phyloP scores from a whole-genome alignment of 2,113 vertebrate species.

The Phaetusa simplex region DNA sequence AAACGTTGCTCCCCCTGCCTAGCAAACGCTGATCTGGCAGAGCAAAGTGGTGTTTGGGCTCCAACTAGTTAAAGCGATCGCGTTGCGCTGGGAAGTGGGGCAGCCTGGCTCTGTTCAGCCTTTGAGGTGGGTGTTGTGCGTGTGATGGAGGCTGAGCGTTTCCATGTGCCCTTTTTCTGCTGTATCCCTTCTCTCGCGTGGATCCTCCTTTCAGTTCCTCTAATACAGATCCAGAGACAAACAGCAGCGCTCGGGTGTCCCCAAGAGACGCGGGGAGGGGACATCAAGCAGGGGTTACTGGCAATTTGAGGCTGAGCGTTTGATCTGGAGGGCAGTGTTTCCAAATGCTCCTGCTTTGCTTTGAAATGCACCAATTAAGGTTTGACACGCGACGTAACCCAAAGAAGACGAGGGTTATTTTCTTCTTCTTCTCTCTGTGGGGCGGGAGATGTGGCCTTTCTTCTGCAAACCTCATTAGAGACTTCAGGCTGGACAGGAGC shows the following conservation, averaged over 20 bases:
- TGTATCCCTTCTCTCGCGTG: background rate
- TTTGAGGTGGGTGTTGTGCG: background rate
- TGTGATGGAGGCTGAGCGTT: background rate
- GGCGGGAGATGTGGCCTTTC: background rate
- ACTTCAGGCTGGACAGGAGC: background rate
- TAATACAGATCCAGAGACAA: background rate
- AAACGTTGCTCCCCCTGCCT: background rate
- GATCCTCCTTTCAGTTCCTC: background rate
- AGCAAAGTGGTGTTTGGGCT: background rate
- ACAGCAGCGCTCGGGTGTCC: background rate
- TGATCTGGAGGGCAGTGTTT: background rate
- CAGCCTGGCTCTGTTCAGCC: background rate
- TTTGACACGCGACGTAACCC: rapidly evolving
- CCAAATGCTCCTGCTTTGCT: background rate
- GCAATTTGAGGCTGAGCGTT: background rate
- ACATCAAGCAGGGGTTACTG: background rate
- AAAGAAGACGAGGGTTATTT: background rate
- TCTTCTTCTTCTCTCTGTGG: background rate
- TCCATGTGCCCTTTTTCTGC: background rate
- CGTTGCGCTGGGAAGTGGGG: background rate
- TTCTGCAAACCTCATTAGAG: slow-evolving; percentile 28
- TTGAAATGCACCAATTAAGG: background rate
- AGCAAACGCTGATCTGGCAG: background rate
- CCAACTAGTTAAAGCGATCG: rapidly evolving
- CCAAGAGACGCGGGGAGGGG: rapidly evolving